Base-by-base conservation (phyloP, 2,888 invertebrate genomes). In the Smittia aterrima region DNA sequence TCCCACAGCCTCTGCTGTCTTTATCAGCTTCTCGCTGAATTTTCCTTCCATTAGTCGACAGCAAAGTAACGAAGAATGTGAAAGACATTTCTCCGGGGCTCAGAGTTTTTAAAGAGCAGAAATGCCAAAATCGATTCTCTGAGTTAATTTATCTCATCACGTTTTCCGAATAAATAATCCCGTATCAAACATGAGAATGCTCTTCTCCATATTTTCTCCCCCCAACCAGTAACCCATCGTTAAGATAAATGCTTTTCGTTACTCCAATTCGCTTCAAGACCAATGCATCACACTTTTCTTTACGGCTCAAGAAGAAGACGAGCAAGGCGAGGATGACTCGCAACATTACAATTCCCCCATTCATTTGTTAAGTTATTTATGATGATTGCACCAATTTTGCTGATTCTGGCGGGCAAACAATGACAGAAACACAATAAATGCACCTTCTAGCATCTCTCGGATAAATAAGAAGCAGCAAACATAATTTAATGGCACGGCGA, bases 161-260 rank as follows among this genome's bases (percentile, higher is more conserved):
- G 68, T 68, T 68, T 68, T 68, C 22, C 16, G 68, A 68, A 68
- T 68, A 68, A 68, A 68, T n/a, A 11, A 47, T 6, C 11, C n/a
- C 47, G 11, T 47, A 47, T 47, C 47, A 47, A 47, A 47, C 47
- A 47, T 47, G 16, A n/a, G 16, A 47, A 47, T n/a, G 47, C 11
- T 47, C 32, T 3, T 32, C 9, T 3, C 16, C 47, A 38, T 38
- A 4, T 38, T 38, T 47, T 47, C 47, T 47, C 16, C 16, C 16
- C 11, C 47, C 16, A 3, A 3, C 16, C 1, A 47, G 47, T 47
- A 13, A 47, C 47, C 38, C 11, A 47, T 47, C 47, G 47, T 47
- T 47, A 47, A 47, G 47, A 47, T 47, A 47, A 47, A 16, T 47
- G 47, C 16, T 47, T 47, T 16, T 47, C 47, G 11, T 47, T 47